Evolutionary conservation across 2,888 invertebrate species (phyloP).

Genomic region (Dynastes tityus): DNA sequence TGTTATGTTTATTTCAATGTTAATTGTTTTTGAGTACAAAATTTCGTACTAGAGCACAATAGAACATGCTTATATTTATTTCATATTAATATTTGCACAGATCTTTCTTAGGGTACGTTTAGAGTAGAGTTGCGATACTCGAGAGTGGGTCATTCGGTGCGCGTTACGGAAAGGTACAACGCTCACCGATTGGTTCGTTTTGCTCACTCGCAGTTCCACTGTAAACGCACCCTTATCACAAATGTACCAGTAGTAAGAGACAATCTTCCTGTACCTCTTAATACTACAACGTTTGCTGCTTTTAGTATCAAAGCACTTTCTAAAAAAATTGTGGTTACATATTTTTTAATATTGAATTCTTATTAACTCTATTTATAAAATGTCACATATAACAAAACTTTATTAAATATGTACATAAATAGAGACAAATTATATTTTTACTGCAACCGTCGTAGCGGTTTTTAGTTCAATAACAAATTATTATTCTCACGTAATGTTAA

Average conservation of each 20-base stretch:
- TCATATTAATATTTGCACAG: not conserved
- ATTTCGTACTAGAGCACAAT: not conserved
- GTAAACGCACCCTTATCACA: not conserved
- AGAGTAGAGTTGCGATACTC: no score
- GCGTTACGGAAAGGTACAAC: no score
- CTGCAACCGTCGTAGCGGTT: conserved; percentile 29
- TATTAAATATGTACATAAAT: conserved; percentile 33
- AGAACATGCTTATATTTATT: not conserved
- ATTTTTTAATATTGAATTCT: not conserved
- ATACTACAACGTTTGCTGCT: not conserved
- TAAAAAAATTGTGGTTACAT: not conserved
- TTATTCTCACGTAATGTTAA: conserved; percentile 1
- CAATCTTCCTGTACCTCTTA: not conserved
- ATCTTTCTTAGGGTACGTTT: no score
- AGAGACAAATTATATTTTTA: conserved; percentile 29
- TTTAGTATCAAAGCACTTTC: not conserved
- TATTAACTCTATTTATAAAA: not conserved
- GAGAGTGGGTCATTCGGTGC: no score
- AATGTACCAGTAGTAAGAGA: not conserved
- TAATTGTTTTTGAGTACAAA: not conserved
- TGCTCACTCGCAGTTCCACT: no score
- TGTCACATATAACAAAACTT: conserved; percentile 38
- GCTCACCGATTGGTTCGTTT: no score
- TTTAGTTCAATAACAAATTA: conserved; percentile 33
- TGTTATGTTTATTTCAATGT: not conserved